Percentiles rank a stretch among this genome's conserved stretches.
Conservation (phyloP, 2,113 vertebrate species). For the Mus musculus region DNA sequence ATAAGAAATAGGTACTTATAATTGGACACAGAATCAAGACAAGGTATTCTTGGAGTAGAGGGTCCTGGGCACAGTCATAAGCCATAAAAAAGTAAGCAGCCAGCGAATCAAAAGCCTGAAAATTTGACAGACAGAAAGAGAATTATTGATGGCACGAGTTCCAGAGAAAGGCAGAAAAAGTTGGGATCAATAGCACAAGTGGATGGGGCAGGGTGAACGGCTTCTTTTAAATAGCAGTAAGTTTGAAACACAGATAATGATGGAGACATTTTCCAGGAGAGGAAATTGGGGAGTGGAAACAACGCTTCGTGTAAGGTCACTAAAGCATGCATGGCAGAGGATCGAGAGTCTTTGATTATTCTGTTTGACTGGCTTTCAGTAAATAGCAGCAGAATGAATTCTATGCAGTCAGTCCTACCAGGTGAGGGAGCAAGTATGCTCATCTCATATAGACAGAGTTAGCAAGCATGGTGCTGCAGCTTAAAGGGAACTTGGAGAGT, state of each 20-base stretch:
- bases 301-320: not conserved
- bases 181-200: not conserved
- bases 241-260: slow-evolving; percentile 17
- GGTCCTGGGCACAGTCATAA: not conserved
- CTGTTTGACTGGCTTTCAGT: slow-evolving; percentile 31
- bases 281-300: not conserved
- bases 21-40: not conserved
- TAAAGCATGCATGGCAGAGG: not conserved
- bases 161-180: slow-evolving; percentile 34
- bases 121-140: not conserved
- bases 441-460: not conserved
- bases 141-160: slow-evolving; percentile 6
- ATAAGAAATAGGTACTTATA: not conserved
- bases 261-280: slow-evolving; percentile 30
- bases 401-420: not conserved
- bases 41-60: not conserved
- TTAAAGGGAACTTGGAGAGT: not conserved
- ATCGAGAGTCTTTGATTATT: not conserved
- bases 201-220: not conserved
- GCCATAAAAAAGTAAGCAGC: not conserved
- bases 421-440: not conserved
- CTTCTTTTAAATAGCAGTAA: slow-evolving; percentile 27
- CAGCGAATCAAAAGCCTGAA: not conserved
- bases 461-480: not conserved
- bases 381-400: slow-evolving; percentile 48